Evolutionary conservation across 2,113 vertebrate genomes (phyloP), one percentile per base, ranked within the genome.

Genomic region (Paratilapia polleni): DNA sequence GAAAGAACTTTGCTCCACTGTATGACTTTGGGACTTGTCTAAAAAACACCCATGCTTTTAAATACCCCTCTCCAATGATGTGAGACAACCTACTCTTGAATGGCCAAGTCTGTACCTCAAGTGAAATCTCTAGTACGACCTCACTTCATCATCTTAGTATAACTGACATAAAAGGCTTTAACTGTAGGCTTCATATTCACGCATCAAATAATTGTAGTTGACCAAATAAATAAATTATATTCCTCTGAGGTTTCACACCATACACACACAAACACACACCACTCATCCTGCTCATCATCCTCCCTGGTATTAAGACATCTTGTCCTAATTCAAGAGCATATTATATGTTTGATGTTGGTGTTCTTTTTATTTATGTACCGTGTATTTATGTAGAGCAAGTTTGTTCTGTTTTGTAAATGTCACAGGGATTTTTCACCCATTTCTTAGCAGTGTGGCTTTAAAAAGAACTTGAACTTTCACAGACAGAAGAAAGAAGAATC

Each of bases 331-430:
- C 89, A 8, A 79, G 38, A 61, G 58, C 14, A 52, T 76, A 57
- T 83, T 34, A 54, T 38, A 0, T 56, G 56, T 86, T 47, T 64
- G 36, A 52, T 34, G 26, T 28, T 57, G 47, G 17, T 85, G 26
- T 14, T 43, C 15, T 54, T 64, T 31, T 19, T 8, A 24, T 82
- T 34, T 24, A 73, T n/a, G 47, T 49, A 49, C 47, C 47, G 17
- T 60, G 10, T 59, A 19, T 80, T 82, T 78, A 84, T 74, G 10
- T 52, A n/a, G 26, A 76, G 49, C 19, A 12, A 17, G 14, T 79
- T 24, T 66, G 5, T 77, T 34, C 20, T 41, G n/a, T 31, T 61
- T 76, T 64, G 78, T 74, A 84, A 88, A 84, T 82, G 81, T 83
- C 60, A 86, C 47, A 57, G 61, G 58, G 76, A 36, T 74, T 77